Conservation (phyloP, 2,888 invertebrate genomes). For the Lasioglossum marginatum region DNA sequence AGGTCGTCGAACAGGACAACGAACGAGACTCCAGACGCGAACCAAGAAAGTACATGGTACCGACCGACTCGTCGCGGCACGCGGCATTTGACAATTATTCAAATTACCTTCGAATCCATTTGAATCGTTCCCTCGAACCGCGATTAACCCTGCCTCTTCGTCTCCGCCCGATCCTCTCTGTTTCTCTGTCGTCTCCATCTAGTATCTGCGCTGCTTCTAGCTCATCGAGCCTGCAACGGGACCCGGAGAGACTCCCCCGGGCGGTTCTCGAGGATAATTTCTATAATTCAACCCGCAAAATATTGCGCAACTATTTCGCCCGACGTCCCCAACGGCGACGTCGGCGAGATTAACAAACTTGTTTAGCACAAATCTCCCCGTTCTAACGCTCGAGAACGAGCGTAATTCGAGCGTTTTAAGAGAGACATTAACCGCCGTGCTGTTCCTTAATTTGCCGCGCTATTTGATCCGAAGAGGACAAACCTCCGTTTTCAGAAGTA, state of each 20-base stretch:
- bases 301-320: slow-evolving; percentile 18
- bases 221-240: slow-evolving; percentile 1
- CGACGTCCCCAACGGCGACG: not conserved
- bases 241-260: not conserved
- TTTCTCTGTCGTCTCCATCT: not conserved
- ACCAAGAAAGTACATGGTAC: slow-evolving; percentile 49
- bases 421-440: not conserved
- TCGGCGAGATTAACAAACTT: not conserved
- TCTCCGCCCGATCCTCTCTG: not conserved
- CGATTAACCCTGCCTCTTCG: slow-evolving; percentile 37
- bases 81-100: slow-evolving; percentile 79
- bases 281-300: slow-evolving; percentile 17
- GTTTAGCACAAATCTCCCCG: not conserved
- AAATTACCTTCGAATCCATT: slow-evolving; percentile 78
- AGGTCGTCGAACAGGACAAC: slow-evolving; percentile 43
- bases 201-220: not conserved
- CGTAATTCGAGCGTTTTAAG: not conserved
- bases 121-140: slow-evolving; percentile 58
- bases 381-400: not conserved
- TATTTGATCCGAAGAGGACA: not conserved
- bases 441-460: not conserved
- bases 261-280: slow-evolving; percentile 33
- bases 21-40: slow-evolving; percentile 44
- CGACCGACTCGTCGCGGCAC: slow-evolving; percentile 49
- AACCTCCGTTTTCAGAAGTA: not conserved